These are phyloP conservation scores for Colinus virginianus DNA, from an alignment of 2,113 vertebrate species.

Conservation along the genomic window DNA sequence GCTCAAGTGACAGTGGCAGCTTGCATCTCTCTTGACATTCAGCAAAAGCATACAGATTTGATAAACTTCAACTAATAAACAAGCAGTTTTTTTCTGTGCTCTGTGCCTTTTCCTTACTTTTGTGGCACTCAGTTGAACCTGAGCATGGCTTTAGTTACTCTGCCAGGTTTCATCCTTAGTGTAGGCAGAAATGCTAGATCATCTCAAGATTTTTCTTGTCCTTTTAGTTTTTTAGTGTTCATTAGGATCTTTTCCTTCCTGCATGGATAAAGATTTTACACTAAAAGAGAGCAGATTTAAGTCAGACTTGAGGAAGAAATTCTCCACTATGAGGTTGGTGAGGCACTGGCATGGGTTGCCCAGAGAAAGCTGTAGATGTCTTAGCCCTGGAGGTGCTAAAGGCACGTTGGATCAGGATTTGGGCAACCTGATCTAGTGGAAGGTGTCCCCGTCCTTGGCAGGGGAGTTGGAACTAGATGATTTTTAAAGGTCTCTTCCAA, in stretches of 20 bases:
- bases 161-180: not conserved
- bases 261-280: not conserved
- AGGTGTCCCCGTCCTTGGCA: not conserved
- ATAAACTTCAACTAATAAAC: not conserved
- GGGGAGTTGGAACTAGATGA: not conserved
- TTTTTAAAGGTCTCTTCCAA: not conserved
- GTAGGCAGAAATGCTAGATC: not conserved
- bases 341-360: not conserved
- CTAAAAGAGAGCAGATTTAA: not conserved
- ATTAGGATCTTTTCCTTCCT: not conserved
- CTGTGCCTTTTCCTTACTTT: not conserved
- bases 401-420: not conserved
- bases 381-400: not conserved
- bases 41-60: not conserved
- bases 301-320: not conserved
- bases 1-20: not conserved
- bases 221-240: not conserved
- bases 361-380: not conserved
- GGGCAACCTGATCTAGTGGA: not conserved
- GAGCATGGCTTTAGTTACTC: not conserved
- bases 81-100: not conserved
- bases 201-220: not conserved
- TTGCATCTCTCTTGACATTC: not conserved
- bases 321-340: not conserved
- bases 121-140: not conserved